Evolutionary conservation across 1,140 invertebrate species (phyloP).

Genomic region (Drosophila simulans): DNA sequence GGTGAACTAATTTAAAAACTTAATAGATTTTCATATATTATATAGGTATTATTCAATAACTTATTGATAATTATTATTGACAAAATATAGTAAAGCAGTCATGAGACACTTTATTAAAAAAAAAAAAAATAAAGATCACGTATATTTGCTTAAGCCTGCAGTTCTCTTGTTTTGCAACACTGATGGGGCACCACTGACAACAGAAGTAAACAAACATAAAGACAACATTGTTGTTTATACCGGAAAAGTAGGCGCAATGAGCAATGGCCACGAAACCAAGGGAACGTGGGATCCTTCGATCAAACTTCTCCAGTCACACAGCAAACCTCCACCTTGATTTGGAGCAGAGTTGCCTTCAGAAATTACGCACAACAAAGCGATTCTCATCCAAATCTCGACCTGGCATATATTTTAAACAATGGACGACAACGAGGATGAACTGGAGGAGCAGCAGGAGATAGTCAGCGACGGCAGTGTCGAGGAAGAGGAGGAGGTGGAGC

Average conservation of each 20-base stretch:
- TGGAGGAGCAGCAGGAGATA: slow-evolving; percentile 35
- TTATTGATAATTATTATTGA: too few species aligned
- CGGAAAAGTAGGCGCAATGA: neutral
- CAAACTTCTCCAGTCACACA: slow-evolving; percentile 19
- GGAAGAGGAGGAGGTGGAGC: slow-evolving; percentile 35
- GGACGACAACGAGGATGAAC: slow-evolving; percentile 58
- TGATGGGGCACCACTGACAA: neutral
- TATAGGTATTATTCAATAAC: too few species aligned
- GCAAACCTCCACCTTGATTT: neutral
- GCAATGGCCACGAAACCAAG: slow-evolving; percentile 14
- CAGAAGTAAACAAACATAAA: neutral
- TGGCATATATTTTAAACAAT: slow-evolving; percentile 17
- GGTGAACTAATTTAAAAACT: neutral
- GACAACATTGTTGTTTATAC: neutral
- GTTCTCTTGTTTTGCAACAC: neutral
- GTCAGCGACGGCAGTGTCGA: slow-evolving; percentile 13
- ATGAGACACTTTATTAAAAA: too few species aligned
- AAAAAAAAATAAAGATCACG: too few species aligned
- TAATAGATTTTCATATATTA: neutral
- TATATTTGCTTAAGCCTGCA: neutral
- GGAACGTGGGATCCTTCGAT: slow-evolving; percentile 38
- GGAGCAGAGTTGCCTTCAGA: neutral
- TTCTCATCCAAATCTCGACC: neutral
- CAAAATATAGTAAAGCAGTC: too few species aligned
- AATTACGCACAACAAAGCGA: neutral